These are phyloP conservation scores for Pseudorhombus dupliciocellatus DNA, from an alignment of 2,113 vertebrate species.

Conservation along the genomic window DNA sequence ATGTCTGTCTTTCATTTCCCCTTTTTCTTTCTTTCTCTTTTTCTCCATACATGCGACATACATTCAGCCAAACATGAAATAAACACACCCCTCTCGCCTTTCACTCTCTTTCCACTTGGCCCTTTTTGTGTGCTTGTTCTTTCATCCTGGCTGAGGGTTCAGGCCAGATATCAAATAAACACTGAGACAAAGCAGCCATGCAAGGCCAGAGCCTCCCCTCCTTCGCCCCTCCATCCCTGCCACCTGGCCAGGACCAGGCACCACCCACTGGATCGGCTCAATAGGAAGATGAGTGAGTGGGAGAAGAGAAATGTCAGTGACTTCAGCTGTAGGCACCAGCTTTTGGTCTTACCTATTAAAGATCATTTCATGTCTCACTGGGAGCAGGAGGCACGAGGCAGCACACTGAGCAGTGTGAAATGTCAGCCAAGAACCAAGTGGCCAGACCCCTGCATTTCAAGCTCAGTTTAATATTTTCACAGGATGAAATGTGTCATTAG, in stretches of 20 bases:
- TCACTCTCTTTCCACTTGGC: conserved; percentile 30
- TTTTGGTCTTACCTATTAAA: not conserved
- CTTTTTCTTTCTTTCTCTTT: not conserved
- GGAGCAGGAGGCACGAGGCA: not conserved
- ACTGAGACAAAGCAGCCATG: conserved; percentile 50
- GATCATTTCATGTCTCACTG: too few species aligned
- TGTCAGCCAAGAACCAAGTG: conserved; percentile 50
- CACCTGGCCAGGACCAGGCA: conserved; percentile 27
- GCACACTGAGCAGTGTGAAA: conserved; percentile 27
- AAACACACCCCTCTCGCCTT: conserved; percentile 57
- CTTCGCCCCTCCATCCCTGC: not conserved
- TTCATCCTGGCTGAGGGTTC: conserved; percentile 35
- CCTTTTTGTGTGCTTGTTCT: conserved; percentile 23
- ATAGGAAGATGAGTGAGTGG: not conserved
- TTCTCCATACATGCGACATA: conserved; percentile 3
- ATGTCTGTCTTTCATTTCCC: conserved; percentile 55
- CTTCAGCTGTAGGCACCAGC: not conserved
- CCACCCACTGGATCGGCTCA: conserved; percentile 21
- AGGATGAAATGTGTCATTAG: not conserved
- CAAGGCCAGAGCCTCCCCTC: not conserved
- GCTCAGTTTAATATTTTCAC: not conserved
- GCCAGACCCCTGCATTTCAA: not conserved
- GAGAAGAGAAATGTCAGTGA: not conserved
- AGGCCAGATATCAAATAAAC: conserved; percentile 67
- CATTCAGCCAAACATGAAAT: conserved; percentile 52